Evolutionary conservation across 1,140 invertebrate species (phyloP), one percentile per base, ranked within the genome.

Genomic region (Caenorhabditis remanei): DNA sequence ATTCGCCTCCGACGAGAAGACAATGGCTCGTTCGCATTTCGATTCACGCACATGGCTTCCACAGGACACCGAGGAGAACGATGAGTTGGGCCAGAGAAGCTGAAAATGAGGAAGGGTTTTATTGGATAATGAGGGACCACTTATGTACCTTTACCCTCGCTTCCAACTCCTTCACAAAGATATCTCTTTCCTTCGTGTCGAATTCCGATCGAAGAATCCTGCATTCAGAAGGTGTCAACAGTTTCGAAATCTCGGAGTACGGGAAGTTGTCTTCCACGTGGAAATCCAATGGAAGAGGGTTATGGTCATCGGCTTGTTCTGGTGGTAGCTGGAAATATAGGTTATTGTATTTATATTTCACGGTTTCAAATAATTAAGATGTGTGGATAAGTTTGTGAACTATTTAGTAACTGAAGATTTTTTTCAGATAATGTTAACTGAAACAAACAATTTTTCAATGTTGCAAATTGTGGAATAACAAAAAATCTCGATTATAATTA

Each of bases 241-340:
- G 19, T 21, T 14, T 24, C 16, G 58, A 19, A 21, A 79, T 21
- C 43, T 43, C 24, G 19, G 85, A 58, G 67, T 92, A 91, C 61
- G 88, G 86, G 56, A 91, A 91, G 43, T 89, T 40, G 21, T 91
- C 90, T 8, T 56, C 84, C 19, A 85, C 11, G 41, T 87, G 41
- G 41, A 90, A 87, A 43, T 91, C 85, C 82, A 61, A 24, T 46
- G 71, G n/a, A 32, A 90, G 55, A n/a, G 67, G 61, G 9, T 87
- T 86, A 40, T 82, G 83, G 53, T 91, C 90, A 16, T 86, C 85
- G 14, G 83, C 82, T 43, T 83, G 50, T 83, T 90, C 89, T 14
- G 90, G 63, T 16, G 89, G 84, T 7, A 91, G 85, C 90, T 91
- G 84, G 83, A 90, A 90, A 86, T n/a, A 86, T 11, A 16, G 24